Percentiles rank a stretch among this genome's conserved stretches.
Conservation (phyloP, 2,888 invertebrate species). For the Octonoba sinensis region DNA sequence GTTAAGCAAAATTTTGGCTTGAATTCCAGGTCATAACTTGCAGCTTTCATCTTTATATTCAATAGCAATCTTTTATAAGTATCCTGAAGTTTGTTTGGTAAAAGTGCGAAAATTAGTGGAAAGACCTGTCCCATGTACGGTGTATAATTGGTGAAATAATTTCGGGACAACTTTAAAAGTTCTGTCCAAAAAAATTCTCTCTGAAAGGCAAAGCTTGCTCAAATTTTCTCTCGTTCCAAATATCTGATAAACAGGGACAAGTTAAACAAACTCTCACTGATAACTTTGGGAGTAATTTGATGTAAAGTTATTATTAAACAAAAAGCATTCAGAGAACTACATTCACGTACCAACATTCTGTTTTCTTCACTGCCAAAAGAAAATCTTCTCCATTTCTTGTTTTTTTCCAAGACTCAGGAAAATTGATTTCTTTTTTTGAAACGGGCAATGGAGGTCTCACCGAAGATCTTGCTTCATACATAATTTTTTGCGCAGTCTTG, state of each 20-base stretch:
- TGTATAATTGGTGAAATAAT: too few species aligned
- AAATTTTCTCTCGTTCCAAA: too few species aligned
- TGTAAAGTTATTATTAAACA: too few species aligned
- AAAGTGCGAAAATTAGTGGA: background rate
- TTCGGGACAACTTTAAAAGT: background rate
- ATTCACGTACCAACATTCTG: too few species aligned
- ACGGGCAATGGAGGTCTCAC: too few species aligned
- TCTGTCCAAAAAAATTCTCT: background rate
- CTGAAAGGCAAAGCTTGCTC: too few species aligned
- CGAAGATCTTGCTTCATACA: background rate
- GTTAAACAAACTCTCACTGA: too few species aligned
- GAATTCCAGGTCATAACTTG: background rate
- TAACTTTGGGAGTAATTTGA: background rate
- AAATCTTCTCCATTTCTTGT: background rate
- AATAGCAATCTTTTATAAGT: background rate
- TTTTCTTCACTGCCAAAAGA: background rate
- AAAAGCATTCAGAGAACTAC: too few species aligned
- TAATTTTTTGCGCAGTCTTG: background rate
- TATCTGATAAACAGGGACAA: background rate
- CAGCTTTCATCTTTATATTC: background rate
- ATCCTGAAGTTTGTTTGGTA: background rate
- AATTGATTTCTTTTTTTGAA: background rate
- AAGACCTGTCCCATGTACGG: background rate
- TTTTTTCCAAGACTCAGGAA: background rate
- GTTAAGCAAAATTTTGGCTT: too few species aligned